Evolutionary conservation across 2,113 vertebrate species (phyloP).

Genomic region (Oriolus oriolus): DNA sequence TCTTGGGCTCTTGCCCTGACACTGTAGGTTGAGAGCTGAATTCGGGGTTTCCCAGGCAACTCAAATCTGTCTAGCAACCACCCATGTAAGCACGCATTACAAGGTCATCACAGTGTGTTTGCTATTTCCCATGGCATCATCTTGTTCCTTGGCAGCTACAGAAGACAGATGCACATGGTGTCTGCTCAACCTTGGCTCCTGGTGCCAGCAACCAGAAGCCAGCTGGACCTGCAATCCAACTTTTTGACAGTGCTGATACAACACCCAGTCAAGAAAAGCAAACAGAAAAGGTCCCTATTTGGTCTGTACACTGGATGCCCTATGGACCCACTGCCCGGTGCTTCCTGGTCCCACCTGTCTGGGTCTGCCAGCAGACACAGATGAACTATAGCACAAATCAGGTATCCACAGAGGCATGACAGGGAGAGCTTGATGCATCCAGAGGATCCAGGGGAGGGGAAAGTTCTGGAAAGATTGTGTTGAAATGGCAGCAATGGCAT

Average conservation of each 20-base stretch:
- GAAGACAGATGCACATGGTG: slow-evolving; percentile 21
- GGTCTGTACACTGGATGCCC: neutral
- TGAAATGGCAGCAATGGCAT: neutral
- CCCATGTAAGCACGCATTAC: neutral
- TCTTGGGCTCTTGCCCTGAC: neutral
- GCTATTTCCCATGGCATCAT: slow-evolving; percentile 25
- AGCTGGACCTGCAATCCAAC: neutral
- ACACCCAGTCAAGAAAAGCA: neutral
- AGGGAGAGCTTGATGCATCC: neutral
- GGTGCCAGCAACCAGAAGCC: neutral
- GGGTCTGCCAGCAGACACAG: neutral
- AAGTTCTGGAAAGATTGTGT: neutral
- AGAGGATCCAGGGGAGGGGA: neutral
- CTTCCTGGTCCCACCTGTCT: neutral
- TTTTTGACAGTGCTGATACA: neutral
- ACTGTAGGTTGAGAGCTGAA: slow-evolving; percentile 10
- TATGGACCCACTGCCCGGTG: fast-evolving
- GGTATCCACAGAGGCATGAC: neutral
- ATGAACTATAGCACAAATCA: neutral
- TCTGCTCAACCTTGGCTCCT: neutral
- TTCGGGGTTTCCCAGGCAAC: slow-evolving; percentile 52
- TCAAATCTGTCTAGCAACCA: slow-evolving; percentile 43
- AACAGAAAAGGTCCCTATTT: neutral
- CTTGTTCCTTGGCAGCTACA: slow-evolving; percentile 45
- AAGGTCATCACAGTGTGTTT: slow-evolving; percentile 34